Evolutionary conservation across 2,888 invertebrate species (phyloP).

Genomic region (Lithosia quadra): DNA sequence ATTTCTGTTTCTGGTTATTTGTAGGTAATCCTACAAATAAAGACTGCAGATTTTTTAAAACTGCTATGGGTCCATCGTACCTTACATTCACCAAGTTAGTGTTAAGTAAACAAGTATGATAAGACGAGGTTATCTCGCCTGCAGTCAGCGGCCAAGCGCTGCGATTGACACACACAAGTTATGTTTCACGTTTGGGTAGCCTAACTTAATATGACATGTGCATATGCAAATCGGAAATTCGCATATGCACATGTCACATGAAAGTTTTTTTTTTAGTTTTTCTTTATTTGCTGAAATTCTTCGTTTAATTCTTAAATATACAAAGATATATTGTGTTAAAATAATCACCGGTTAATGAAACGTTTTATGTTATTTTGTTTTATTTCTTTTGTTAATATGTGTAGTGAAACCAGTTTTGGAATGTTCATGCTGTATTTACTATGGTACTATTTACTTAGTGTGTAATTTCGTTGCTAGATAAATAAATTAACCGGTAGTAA

Average conservation of each 20-base stretch:
- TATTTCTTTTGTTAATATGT: background rate
- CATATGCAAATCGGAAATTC: no score
- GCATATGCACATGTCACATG: background rate
- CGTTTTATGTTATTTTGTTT: background rate
- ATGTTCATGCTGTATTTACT: background rate
- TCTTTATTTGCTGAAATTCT: background rate
- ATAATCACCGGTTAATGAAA: background rate
- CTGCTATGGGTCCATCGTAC: conserved; percentile 41
- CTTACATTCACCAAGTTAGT: conserved; percentile 38
- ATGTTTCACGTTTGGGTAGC: background rate
- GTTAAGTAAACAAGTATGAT: conserved; percentile 79
- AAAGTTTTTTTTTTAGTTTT: background rate
- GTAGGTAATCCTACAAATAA: no score
- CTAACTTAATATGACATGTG: background rate
- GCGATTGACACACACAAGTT: conserved; percentile 53
- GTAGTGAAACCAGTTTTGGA: background rate
- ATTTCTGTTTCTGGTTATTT: no score
- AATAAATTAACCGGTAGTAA: conserved; percentile 4
- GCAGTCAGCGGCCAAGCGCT: conserved; percentile 61
- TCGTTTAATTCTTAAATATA: background rate
- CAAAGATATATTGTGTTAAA: background rate
- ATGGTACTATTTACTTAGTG: background rate
- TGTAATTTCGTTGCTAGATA: background rate
- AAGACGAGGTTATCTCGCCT: conserved; percentile 77
- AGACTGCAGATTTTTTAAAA: no score